phyloP scores from a whole-genome alignment of 1,140 invertebrate genomes.

The Aphelenchoides fujianensis region DNA sequence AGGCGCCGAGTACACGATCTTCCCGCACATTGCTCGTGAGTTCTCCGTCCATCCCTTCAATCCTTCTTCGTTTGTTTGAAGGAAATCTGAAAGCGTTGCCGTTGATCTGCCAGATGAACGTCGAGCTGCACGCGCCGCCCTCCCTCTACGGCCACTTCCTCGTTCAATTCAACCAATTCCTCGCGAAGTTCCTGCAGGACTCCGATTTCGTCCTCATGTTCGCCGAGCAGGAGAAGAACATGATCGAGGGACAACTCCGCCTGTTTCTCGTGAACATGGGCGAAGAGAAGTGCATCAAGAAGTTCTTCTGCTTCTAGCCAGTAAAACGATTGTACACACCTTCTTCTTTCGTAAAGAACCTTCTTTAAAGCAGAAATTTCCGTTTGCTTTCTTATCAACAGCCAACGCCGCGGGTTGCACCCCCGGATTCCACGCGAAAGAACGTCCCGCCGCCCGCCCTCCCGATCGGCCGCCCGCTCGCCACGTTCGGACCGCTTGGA shows the following conservation, averaged over 20 bases:
- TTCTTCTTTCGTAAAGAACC: too few species aligned
- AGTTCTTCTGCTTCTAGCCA: neutral
- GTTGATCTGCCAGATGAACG: neutral
- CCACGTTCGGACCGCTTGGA: too few species aligned
- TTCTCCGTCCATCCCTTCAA: neutral
- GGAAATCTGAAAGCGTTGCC: slow-evolving; percentile 12
- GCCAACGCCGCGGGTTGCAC: neutral
- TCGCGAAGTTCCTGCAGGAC: neutral
- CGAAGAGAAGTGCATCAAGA: neutral
- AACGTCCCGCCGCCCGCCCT: too few species aligned
- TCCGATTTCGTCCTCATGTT: neutral
- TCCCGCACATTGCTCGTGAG: neutral
- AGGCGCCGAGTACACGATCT: neutral
- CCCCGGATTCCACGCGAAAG: too few species aligned
- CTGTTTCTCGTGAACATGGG: slow-evolving; percentile 12
- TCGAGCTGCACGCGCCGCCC: neutral
- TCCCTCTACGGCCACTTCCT: neutral
- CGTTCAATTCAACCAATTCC: neutral
- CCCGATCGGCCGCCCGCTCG: too few species aligned
- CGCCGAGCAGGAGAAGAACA: neutral
- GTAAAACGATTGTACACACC: neutral
- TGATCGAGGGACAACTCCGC: neutral
- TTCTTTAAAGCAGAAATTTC: too few species aligned
- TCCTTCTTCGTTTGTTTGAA: neutral
- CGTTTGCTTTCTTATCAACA: neutral